Base-by-base conservation (phyloP, 2,797 vertebrate species). In the Microtus californicus region DNA sequence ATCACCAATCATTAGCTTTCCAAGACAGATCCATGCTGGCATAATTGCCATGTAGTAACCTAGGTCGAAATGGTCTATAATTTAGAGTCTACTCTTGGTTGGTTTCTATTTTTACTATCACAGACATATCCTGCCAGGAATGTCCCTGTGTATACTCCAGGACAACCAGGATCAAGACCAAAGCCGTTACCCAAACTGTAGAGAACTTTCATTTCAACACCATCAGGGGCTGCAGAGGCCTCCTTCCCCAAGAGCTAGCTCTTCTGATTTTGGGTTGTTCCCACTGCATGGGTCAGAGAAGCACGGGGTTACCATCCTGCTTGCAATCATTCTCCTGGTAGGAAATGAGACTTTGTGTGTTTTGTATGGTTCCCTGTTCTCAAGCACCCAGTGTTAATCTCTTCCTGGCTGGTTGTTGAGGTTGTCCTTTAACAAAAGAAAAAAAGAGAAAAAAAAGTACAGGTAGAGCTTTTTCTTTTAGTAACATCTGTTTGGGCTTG, bases 131-230 rank as follows among this genome's bases (percentile, higher is more conserved):
- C 61, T 81, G 1, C 25, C 5, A 15, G 40, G 13, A 12, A 23
- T 1, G 4, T 27, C 3, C 25, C 56, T 12, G 45, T 37, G 77
- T 13, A 73, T 1, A 2, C 1, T 34, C 8, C 19, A 63, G 21
- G 54, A 65, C 10, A 83, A 0, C n/a, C 3, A 77, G 45, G 14
- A 31, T 45, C 3, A 15, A 56, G 74, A 86, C 23, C 31, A 76
- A 69, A 85, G 31, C 25, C 34, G 77, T 48, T 0, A 4, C 48
- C 61, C 17, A 59, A 67, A 21, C 15, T 0, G 0, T 1, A 45
- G 76, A 69, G 23, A 91, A 31, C 5, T 1, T 2, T 0, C 0
- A 3, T 9, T 51, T 79, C 73, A 23, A 9, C 6, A 34, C 23
- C 15, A 45, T 45, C 76, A 67, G 76, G 59, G 3, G 7, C n/a